Evolutionary conservation across 2,113 vertebrate species (phyloP).

Genomic region (Pangasianodon gigas): DNA sequence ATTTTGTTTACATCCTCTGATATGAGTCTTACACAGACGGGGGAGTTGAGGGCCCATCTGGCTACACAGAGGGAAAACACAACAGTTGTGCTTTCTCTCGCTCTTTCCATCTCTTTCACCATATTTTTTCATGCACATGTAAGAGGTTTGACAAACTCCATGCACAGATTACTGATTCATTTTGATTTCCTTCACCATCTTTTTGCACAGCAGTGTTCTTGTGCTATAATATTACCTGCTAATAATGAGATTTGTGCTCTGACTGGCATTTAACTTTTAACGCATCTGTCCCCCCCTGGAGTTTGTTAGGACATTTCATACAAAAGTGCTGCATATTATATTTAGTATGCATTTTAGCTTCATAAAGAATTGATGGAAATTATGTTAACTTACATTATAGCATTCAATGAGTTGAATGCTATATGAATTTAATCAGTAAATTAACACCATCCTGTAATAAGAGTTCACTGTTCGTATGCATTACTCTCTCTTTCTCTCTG

Average conservation of each 20-base stretch:
- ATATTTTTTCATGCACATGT: not conserved
- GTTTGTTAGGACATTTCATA: slow-evolving; percentile 41
- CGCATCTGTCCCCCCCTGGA: slow-evolving; percentile 9
- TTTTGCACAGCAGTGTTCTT: slow-evolving; percentile 65
- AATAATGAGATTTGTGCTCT: slow-evolving; percentile 33
- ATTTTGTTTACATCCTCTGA: slow-evolving; percentile 66
- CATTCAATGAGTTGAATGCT: not conserved
- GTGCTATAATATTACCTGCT: slow-evolving; percentile 25
- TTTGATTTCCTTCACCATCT: slow-evolving; percentile 67
- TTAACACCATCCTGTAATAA: not conserved
- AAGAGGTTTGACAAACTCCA: slow-evolving; percentile 47
- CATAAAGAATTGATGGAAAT: not conserved
- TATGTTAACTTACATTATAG: slow-evolving; percentile 7
- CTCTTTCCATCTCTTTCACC: not conserved
- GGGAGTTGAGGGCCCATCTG: slow-evolving; percentile 35
- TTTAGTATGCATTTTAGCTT: not conserved
- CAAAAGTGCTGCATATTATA: slow-evolving; percentile 28
- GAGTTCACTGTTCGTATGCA: not conserved
- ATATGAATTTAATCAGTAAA: not conserved
- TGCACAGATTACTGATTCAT: slow-evolving; percentile 65
- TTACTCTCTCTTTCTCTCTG: slow-evolving; percentile 62
- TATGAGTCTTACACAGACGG: not conserved
- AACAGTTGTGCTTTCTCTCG: not conserved
- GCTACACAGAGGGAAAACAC: slow-evolving; percentile 58
- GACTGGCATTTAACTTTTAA: slow-evolving; percentile 37